Evolutionary conservation across 2,888 invertebrate genomes (phyloP).

Genomic region (Aleiodes leptofemur): DNA sequence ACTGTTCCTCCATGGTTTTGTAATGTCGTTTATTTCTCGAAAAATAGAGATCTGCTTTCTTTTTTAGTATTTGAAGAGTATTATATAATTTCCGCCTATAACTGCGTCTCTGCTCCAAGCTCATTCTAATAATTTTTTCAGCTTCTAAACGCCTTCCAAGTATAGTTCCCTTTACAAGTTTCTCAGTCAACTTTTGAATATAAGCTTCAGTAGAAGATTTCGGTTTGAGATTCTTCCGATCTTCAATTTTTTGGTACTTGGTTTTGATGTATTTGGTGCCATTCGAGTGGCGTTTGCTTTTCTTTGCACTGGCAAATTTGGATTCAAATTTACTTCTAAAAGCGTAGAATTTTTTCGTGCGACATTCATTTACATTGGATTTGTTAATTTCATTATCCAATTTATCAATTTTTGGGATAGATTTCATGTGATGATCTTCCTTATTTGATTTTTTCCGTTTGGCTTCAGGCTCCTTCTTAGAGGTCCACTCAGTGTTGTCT

Average conservation of each 20-base stretch:
- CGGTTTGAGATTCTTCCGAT: background rate
- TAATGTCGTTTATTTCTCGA: background rate
- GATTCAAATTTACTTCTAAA: too few relatives aligned
- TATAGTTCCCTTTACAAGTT: background rate
- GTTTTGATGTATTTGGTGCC: too few relatives aligned
- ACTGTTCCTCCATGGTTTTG: background rate
- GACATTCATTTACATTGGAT: too few relatives aligned
- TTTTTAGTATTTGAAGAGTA: background rate
- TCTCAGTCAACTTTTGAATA: background rate
- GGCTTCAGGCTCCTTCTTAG: background rate
- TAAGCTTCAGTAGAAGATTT: background rate
- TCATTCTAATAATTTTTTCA: background rate
- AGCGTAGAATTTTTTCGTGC: too few relatives aligned
- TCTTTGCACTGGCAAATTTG: too few relatives aligned
- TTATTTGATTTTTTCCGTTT: background rate
- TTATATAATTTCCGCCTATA: background rate
- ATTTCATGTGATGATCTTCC: too few relatives aligned
- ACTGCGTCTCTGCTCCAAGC: background rate
- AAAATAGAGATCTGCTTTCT: background rate
- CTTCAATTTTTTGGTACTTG: too few relatives aligned
- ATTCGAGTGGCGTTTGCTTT: too few relatives aligned
- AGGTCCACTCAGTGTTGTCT: background rate
- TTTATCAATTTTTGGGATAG: too few relatives aligned
- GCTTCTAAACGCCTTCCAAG: background rate
- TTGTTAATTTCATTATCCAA: too few relatives aligned